phyloP scores from a whole-genome alignment of 2,888 invertebrate genomes.

The Ectobius pallidus region DNA sequence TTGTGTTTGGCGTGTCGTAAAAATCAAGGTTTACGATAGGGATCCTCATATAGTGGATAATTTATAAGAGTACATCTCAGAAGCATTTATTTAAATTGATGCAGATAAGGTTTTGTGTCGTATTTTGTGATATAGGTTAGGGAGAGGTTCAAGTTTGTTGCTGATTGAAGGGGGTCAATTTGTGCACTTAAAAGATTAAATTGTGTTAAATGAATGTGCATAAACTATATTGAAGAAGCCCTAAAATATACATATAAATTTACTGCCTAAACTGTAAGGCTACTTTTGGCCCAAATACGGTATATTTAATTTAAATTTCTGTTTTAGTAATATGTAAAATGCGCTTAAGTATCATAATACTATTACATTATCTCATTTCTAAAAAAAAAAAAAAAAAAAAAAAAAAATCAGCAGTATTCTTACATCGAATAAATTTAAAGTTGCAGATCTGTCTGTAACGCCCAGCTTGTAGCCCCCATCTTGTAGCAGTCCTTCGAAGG shows the following conservation, averaged over 20 bases:
- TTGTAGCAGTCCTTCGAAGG: slow-evolving; percentile 46
- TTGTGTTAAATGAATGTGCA: not conserved
- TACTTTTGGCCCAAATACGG: not conserved
- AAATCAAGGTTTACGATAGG: not conserved
- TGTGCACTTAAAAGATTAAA: not conserved
- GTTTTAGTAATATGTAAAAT: too few relatives aligned
- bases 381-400: too few relatives aligned
- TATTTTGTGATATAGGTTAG: not conserved
- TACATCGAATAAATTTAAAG: slow-evolving; percentile 31
- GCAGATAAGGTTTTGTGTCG: not conserved
- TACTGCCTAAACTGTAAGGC: not conserved
- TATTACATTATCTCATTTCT: too few relatives aligned
- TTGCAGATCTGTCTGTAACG: slow-evolving; percentile 25
- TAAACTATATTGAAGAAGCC: not conserved
- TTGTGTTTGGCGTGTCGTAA: too few relatives aligned
- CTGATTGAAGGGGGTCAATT: not conserved
- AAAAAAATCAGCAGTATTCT: too few relatives aligned
- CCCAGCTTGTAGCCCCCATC: slow-evolving; percentile 49
- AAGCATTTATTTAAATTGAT: not conserved
- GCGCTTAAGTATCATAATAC: too few relatives aligned
- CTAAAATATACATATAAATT: not conserved
- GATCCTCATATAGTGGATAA: not conserved
- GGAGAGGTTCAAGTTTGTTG: not conserved
- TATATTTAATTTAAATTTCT: too few relatives aligned
- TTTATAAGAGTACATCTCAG: not conserved